Percentiles rank a stretch among this genome's conserved stretches.
These are phyloP conservation scores for Pristiophorus japonicus DNA, from an alignment of 2,113 vertebrate genomes.

Conservation along the genomic window DNA sequence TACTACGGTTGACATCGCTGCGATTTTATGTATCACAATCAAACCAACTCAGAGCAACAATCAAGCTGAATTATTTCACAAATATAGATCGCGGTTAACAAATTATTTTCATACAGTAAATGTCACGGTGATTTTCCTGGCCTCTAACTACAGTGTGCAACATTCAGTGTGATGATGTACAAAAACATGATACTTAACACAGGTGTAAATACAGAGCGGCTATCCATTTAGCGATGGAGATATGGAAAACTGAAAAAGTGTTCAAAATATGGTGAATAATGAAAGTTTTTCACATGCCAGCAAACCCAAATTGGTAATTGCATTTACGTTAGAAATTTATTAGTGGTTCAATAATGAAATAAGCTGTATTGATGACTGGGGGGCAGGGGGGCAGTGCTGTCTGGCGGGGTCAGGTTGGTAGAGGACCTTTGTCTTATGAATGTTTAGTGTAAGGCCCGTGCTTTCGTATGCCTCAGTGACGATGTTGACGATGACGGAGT, in stretches of 20 bases:
- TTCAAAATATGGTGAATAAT: background rate
- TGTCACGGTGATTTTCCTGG: background rate
- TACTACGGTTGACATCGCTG: background rate
- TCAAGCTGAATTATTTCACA: background rate
- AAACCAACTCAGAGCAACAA: background rate
- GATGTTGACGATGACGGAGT: too few relatives aligned
- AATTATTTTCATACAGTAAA: background rate
- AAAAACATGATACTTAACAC: background rate
- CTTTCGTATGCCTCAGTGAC: too few relatives aligned
- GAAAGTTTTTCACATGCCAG: background rate
- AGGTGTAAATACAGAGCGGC: background rate
- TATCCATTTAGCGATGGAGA: background rate
- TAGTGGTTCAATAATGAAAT: background rate
- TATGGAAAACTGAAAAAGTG: background rate
- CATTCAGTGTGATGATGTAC: background rate
- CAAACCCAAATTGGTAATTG: background rate
- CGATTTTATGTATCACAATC: background rate
- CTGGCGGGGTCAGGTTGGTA: too few relatives aligned
- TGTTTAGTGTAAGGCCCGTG: too few relatives aligned
- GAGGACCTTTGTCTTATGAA: too few relatives aligned
- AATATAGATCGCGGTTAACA: background rate
- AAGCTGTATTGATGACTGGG: background rate
- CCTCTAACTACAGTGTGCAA: background rate
- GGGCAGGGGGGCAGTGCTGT: too few relatives aligned
- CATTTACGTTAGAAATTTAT: background rate